Conservation (phyloP, 2,797 vertebrate genomes). For the Cossypha polioptera region DNA sequence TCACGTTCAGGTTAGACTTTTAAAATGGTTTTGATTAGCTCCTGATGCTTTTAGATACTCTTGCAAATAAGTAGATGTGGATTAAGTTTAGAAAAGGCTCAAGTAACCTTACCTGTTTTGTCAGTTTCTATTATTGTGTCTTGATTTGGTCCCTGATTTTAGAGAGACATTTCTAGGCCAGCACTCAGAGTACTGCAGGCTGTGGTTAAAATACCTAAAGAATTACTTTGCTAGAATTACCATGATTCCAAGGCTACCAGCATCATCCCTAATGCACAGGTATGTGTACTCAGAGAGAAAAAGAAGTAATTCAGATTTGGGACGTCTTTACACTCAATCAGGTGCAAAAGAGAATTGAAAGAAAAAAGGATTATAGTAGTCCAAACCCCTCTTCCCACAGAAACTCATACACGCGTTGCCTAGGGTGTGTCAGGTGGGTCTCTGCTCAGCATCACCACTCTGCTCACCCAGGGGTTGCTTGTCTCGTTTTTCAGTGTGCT, state of each 20-base stretch:
- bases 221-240: background rate
- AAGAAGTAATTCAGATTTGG: background rate
- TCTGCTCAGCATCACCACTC: background rate
- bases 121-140: background rate
- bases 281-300: background rate
- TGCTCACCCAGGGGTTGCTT: background rate
- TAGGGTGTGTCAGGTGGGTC: background rate
- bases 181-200: background rate
- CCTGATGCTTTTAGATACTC: background rate
- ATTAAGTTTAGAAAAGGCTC: background rate
- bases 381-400: background rate
- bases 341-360: background rate
- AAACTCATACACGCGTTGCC: accelerated
- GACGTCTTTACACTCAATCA: background rate
- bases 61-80: background rate
- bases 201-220: background rate
- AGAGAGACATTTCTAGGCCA: background rate
- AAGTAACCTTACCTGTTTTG: background rate
- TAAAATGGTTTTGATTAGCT: background rate
- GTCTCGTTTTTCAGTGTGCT: constrained; percentile 9
- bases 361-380: background rate
- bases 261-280: background rate
- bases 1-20: background rate
- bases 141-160: background rate
- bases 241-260: background rate